Percentiles rank a stretch among this genome's conserved stretches.
phyloP scores from a whole-genome alignment of 2,797 vertebrate genomes.

The Echeneis naucrates region DNA sequence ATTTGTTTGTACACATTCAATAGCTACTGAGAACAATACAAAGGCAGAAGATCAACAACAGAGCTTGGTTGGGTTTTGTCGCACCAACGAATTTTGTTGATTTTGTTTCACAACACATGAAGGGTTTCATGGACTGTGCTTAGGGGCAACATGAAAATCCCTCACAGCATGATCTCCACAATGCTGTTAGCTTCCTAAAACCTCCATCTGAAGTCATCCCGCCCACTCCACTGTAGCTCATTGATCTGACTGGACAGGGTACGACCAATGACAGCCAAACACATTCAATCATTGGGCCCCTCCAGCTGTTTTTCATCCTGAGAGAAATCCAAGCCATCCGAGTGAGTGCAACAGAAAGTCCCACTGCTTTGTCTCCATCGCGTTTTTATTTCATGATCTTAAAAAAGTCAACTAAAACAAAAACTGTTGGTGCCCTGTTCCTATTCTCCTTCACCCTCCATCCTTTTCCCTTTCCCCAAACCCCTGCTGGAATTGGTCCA shows the following conservation, averaged over 20 bases:
- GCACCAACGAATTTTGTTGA: conserved; percentile 23
- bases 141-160: conserved; percentile 66
- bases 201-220: conserved; percentile 64
- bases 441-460: conserved; percentile 43
- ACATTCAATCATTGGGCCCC: conserved; percentile 86
- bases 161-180: conserved; percentile 47
- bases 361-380: conserved; percentile 72
- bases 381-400: conserved; percentile 72
- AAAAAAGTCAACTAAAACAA: conserved; percentile 78
- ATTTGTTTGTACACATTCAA: conserved; percentile 14
- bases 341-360: conserved; percentile 79
- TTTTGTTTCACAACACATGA: conserved; percentile 17
- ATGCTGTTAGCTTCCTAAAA: conserved; percentile 56
- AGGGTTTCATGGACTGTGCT: conserved; percentile 59
- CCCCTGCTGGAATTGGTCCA: conserved; percentile 83
- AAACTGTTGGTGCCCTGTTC: conserved; percentile 65
- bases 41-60: conserved; percentile 25
- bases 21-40: conserved; percentile 23
- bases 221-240: conserved; percentile 71
- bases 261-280: conserved; percentile 82
- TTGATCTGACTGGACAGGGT: conserved; percentile 74
- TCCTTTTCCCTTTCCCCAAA: conserved; percentile 47
- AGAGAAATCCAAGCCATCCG: conserved; percentile 90
- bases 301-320: conserved; percentile 80
- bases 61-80: conserved; percentile 11